phyloP scores from a whole-genome alignment of 1,140 invertebrate genomes.

The Oedothorax gibbosus region DNA sequence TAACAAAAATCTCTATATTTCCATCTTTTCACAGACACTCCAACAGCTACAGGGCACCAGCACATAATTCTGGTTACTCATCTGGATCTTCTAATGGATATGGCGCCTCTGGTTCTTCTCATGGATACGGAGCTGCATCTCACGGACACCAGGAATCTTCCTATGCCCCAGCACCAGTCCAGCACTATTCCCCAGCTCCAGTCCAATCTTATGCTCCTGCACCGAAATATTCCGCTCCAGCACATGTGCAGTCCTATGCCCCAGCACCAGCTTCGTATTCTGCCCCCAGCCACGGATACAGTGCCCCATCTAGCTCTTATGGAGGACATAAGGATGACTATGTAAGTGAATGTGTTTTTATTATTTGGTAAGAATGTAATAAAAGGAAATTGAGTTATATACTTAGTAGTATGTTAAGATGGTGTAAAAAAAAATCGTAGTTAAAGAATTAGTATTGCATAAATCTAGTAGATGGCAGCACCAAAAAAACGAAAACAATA shows the following conservation, averaged over 20 bases:
- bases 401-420: no score
- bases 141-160: background rate
- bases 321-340: conserved; percentile 22
- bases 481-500: no score
- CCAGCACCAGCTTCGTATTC: conserved; percentile 49
- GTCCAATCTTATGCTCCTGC: background rate
- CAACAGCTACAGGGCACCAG: no score
- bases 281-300: conserved; percentile 19
- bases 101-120: background rate
- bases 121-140: background rate
- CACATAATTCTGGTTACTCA: no score
- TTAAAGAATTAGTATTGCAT: no score
- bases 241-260: conserved; percentile 15
- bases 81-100: background rate
- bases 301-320: conserved; percentile 20
- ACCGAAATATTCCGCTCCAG: background rate
- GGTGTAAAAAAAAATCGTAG: no score
- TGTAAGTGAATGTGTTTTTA: conserved; percentile 9
- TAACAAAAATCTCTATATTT: no score
- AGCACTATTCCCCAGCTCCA: background rate
- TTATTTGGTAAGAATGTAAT: no score
- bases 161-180: background rate
- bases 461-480: no score
- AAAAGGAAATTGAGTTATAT: no score
- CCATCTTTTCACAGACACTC: no score